Evolutionary conservation across 2,888 invertebrate genomes (phyloP).

Genomic region (Boloria euphrosyne): DNA sequence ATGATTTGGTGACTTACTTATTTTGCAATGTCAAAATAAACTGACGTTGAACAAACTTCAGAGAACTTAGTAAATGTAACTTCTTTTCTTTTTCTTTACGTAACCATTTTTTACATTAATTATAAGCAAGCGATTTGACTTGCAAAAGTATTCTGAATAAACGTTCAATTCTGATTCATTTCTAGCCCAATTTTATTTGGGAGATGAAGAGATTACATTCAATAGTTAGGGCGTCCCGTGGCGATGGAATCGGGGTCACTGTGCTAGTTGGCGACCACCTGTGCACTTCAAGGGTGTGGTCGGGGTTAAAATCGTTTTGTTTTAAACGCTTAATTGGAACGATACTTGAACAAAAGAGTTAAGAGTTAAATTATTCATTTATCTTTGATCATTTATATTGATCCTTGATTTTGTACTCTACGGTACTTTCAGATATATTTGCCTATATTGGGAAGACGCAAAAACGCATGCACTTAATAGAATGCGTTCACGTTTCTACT

Average conservation of each 20-base stretch:
- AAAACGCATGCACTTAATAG: constrained; percentile 2
- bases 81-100: too few relatives aligned
- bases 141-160: constrained; percentile 5
- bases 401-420: not conserved
- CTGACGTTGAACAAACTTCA: too few relatives aligned
- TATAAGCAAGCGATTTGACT: not conserved
- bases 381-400: not conserved
- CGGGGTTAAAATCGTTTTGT: constrained; percentile 30
- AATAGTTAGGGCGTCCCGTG: constrained; percentile 54
- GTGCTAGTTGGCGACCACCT: constrained; percentile 49
- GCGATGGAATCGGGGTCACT: constrained; percentile 64
- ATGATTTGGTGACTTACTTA: too few relatives aligned
- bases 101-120: not conserved
- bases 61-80: too few relatives aligned
- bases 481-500: not conserved
- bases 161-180: constrained; percentile 14
- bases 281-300: constrained; percentile 32
- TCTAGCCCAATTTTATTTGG: constrained; percentile 61
- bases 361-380: too few relatives aligned
- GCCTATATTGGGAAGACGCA: not conserved
- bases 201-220: constrained; percentile 65
- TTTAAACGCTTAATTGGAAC: constrained; percentile 34
- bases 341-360: constrained; percentile 31
- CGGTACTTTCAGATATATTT: constrained; percentile 1
- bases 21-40: too few relatives aligned